Conservation (phyloP, 2,888 invertebrate species). For the Stenolophus ochropezus region DNA sequence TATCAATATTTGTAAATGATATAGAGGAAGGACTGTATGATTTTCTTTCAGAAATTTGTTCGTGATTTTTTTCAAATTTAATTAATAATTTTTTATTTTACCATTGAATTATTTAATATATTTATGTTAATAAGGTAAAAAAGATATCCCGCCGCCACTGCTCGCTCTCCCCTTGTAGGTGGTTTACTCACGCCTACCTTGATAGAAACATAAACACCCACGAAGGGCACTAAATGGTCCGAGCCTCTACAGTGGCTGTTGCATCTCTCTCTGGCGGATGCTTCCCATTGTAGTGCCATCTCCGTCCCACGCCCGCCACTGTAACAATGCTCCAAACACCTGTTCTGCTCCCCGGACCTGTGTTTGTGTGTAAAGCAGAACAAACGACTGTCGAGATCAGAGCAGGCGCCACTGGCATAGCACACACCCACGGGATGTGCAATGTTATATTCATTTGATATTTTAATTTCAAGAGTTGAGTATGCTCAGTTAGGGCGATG, state of each 20-base stretch:
- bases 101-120: too few relatives aligned
- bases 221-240: slow-evolving; percentile 66
- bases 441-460: too few relatives aligned
- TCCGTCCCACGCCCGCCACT: slow-evolving; percentile 2
- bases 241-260: slow-evolving; percentile 61
- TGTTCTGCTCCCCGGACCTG: slow-evolving; percentile 52
- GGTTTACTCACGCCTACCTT: slow-evolving; percentile 60
- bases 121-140: too few relatives aligned
- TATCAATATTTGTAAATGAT: too few relatives aligned
- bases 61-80: too few relatives aligned
- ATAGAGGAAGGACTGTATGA: too few relatives aligned
- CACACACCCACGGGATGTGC: background rate
- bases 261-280: background rate
- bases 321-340: slow-evolving; percentile 59
- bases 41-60: too few relatives aligned
- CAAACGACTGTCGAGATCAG: slow-evolving; percentile 36
- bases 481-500: too few relatives aligned
- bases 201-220: slow-evolving; percentile 68
- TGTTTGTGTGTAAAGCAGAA: slow-evolving; percentile 56
- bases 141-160: background rate
- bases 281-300: background rate
- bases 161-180: slow-evolving; percentile 26
- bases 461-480: too few relatives aligned
- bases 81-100: too few relatives aligned
- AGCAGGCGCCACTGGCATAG: background rate